Evolutionary conservation across 1,140 invertebrate genomes (phyloP).

Genomic region (Bombus picipes): DNA sequence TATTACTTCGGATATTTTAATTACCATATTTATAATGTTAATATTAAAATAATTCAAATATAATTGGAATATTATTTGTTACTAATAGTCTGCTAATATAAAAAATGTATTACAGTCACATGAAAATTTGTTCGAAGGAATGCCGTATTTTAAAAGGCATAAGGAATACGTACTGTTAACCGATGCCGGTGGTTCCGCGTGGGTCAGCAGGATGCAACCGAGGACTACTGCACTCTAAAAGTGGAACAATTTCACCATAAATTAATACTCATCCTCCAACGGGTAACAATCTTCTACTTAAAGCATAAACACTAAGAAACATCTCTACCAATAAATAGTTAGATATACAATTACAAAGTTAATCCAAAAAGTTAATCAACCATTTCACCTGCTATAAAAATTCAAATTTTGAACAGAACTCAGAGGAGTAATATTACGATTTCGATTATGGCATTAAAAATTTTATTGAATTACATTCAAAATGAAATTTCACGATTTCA

Average conservation of each 20-base stretch:
- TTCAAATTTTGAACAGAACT: background rate
- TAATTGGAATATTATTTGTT: background rate
- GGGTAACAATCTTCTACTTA: background rate
- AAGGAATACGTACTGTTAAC: slow-evolving; percentile 63
- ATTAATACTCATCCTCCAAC: background rate
- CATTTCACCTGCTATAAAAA: background rate
- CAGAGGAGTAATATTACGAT: background rate
- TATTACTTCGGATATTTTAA: background rate
- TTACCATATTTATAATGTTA: background rate
- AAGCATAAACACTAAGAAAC: background rate
- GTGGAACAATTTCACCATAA: slow-evolving; percentile 24
- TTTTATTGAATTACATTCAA: background rate
- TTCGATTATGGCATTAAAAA: background rate
- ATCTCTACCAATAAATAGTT: background rate
- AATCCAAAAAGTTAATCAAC: background rate
- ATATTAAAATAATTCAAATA: background rate
- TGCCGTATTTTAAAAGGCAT: background rate
- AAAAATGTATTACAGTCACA: background rate
- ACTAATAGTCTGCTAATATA: background rate
- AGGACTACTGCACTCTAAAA: slow-evolving; percentile 67
- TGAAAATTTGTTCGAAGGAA: no score
- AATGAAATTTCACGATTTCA: background rate
- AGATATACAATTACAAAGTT: background rate
- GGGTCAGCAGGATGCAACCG: slow-evolving; percentile 53
- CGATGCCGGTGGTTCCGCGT: slow-evolving; percentile 53